phyloP scores from a whole-genome alignment of 2,888 invertebrate genomes.

The Cerceris rybyensis region DNA sequence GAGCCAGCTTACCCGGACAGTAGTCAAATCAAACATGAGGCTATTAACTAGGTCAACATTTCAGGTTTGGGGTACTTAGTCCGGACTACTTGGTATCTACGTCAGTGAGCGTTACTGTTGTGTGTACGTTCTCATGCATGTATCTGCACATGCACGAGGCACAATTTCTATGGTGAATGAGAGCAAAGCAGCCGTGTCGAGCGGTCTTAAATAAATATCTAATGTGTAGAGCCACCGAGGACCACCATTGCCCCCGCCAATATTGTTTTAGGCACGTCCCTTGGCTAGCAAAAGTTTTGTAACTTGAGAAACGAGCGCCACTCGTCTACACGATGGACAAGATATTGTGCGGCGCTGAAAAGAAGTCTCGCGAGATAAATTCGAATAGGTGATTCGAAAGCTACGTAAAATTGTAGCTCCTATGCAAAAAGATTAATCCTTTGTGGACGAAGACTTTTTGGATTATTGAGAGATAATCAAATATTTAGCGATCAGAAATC shows the following conservation, averaged over 20 bases:
- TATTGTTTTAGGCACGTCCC: constrained; percentile 75
- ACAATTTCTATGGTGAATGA: constrained; percentile 57
- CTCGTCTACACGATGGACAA: constrained; percentile 47
- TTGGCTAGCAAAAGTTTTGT: constrained; percentile 61
- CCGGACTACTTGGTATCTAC: constrained; percentile 60
- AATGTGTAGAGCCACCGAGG: constrained; percentile 62
- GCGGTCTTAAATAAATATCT: constrained; percentile 75
- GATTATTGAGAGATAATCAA: too few species aligned
- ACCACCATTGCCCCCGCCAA: constrained; percentile 65
- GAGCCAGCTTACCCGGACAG: constrained; percentile 71
- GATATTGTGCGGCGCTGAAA: constrained; percentile 3
- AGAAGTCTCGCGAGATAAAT: too few species aligned
- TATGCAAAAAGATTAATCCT: too few species aligned
- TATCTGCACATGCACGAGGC: constrained; percentile 28
- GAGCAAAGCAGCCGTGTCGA: constrained; percentile 67
- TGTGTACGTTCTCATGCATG: constrained; percentile 4
- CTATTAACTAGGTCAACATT: constrained; percentile 81
- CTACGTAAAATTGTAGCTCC: too few species aligned
- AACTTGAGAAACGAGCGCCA: constrained; percentile 66
- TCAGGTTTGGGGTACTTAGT: constrained; percentile 72
- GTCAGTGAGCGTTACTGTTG: constrained; percentile 33
- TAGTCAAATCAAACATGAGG: constrained; percentile 80
- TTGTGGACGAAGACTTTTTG: too few species aligned
- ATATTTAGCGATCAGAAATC: too few species aligned
- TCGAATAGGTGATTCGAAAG: too few species aligned